phyloP scores from a whole-genome alignment of 2,888 invertebrate genomes.

The Cephonodes hylas region DNA sequence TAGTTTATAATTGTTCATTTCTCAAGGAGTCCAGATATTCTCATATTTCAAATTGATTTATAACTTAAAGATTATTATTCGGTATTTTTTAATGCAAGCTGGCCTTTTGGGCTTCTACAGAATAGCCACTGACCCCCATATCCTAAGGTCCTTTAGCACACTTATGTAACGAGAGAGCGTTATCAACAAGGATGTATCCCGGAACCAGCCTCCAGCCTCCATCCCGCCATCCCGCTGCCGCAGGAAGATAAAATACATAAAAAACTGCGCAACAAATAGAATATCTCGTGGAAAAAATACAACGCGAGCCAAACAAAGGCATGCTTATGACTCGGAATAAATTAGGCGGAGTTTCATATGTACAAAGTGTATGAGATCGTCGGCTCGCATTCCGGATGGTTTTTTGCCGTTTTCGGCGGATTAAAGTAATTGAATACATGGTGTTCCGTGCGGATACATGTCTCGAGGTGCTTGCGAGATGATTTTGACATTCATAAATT shows the following conservation, averaged over 20 bases:
- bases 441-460: not conserved
- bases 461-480: too few relatives aligned
- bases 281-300: not conserved
- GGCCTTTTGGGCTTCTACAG: too few relatives aligned
- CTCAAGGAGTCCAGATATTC: too few relatives aligned
- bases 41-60: too few relatives aligned
- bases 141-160: too few relatives aligned
- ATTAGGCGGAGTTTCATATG: not conserved
- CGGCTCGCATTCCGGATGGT: not conserved
- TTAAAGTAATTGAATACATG: not conserved
- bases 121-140: too few relatives aligned
- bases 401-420: not conserved
- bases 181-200: conserved; percentile 1
- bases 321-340: conserved; percentile 5
- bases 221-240: not conserved
- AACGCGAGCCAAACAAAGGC: not conserved
- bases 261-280: not conserved
- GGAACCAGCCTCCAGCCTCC: not conserved
- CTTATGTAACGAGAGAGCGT: not conserved
- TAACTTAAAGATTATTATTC: too few relatives aligned
- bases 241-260: conserved; percentile 6
- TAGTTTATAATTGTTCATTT: too few relatives aligned
- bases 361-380: not conserved
- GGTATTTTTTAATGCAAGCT: too few relatives aligned
- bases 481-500: too few relatives aligned